Base-by-base conservation (phyloP, 2,888 invertebrate species). In the Sphaerophoria rueppellii region DNA sequence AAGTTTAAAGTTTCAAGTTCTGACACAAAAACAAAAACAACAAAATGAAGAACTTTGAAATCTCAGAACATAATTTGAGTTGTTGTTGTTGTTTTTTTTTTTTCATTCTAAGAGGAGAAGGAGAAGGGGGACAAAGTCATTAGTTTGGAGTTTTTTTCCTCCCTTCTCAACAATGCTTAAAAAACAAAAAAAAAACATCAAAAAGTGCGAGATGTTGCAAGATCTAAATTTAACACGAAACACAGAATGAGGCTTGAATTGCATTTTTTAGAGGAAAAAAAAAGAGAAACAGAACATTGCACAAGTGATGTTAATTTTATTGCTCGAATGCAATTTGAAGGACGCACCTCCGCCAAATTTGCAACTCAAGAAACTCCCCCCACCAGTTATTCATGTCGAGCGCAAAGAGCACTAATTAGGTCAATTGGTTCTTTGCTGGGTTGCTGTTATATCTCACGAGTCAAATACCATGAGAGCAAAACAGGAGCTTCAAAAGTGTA, bases 271-370 rank as follows among this genome's bases (percentile, higher is more conserved):
- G 67, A 67, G 76, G 76, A 67, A 43, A 12, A 43, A 40, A 9
- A 40, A 40, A 9, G 1, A 40, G 60, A 71, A 16, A 50, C 50
- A 50, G 37, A 37, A 65, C 11, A 12, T 6, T 43, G 14, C 48
- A 55, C 73, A 63, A 67, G 79, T 75, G 71, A 58, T 75, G 60
- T 71, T 72, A 83, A 83, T 83, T 83, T 83, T 69, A 80, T 76
- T 83, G 83, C 83, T 72, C 75, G 72, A 83, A 83, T 75, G 83
- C 83, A 83, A 83, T 83, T 83, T 80, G 83, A 71, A 55, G 69
- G 80, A 67, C 60, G 72, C 46, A 71, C 50, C 60, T 12, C 4
- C 11, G 4, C 11, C 43, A 12, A 12, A 9, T 9, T 12, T 9
- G 43, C 11, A 12, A 43, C 43, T 40, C 40, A 7, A 7, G 40